Conservation (phyloP, 2,888 invertebrate species). For the Myathropa florea region DNA sequence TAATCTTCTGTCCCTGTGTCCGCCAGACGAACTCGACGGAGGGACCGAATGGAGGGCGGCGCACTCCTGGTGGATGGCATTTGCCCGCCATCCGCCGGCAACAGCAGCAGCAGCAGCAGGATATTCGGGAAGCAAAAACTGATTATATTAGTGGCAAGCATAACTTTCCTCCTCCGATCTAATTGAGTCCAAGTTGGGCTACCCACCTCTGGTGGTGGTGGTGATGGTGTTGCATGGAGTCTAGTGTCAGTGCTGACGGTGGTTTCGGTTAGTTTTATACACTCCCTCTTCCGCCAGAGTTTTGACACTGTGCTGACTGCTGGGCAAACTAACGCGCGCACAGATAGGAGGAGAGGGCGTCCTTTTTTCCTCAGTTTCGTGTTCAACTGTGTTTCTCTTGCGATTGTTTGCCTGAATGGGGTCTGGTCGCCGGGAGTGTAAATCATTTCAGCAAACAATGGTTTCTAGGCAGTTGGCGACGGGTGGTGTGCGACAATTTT, state of each 20-base stretch:
- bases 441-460: conserved; percentile 62
- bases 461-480: conserved; percentile 6
- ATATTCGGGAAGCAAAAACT: conserved; percentile 54
- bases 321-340: background rate
- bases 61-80: background rate
- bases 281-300: background rate
- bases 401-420: conserved; percentile 7
- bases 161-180: conserved; percentile 63
- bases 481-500: background rate
- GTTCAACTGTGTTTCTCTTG: background rate
- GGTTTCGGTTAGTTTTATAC: conserved; percentile 17
- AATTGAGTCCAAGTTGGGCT: conserved; percentile 65
- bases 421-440: conserved; percentile 25
- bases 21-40: no score
- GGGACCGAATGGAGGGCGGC: conserved; percentile 13
- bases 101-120: conserved; percentile 4
- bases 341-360: background rate
- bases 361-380: background rate
- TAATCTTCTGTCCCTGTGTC: conserved; percentile 45
- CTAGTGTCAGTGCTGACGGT: background rate
- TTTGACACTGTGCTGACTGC: conserved; percentile 1
- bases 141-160: conserved; percentile 70
- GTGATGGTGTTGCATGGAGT: no score
- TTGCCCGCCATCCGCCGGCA: background rate
- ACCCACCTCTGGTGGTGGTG: conserved; percentile 5